phyloP scores from a whole-genome alignment of 2,888 invertebrate genomes.

The Conomelus anceps region DNA sequence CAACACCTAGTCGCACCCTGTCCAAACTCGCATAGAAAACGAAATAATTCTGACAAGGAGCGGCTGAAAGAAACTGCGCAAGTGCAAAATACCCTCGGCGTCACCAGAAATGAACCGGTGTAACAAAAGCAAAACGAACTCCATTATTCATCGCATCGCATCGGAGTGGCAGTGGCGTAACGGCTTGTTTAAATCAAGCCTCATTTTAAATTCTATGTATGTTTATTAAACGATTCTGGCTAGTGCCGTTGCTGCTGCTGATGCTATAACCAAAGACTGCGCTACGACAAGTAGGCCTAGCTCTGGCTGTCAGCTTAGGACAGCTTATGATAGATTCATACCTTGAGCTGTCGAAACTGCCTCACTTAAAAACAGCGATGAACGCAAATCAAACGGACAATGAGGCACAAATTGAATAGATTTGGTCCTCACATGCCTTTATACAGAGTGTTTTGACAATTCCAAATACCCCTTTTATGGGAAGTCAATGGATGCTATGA shows the following conservation, averaged over 20 bases:
- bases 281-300: neutral
- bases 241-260: neutral
- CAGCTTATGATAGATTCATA: neutral
- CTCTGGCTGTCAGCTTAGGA: neutral
- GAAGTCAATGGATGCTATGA: too few relatives aligned
- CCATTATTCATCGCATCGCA: conserved; percentile 1
- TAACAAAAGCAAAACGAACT: conserved; percentile 5
- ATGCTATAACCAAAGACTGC: neutral
- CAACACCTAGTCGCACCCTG: neutral
- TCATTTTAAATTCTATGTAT: conserved; percentile 11
- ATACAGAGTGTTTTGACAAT: too few relatives aligned
- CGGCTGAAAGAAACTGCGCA: conserved; percentile 20
- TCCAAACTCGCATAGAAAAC: conserved; percentile 19
- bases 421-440: too few relatives aligned
- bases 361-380: neutral
- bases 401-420: neutral
- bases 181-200: conserved; percentile 8
- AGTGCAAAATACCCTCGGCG: conserved; percentile 13
- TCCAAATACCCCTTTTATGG: too few relatives aligned
- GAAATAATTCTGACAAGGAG: conserved; percentile 23
- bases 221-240: conserved; percentile 11
- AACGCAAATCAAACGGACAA: neutral
- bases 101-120: conserved; percentile 11
- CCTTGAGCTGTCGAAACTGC: too few relatives aligned
- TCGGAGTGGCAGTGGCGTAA: neutral